Conservation (phyloP, 2,888 invertebrate species). For the Liopterus haemorrhoidalis region DNA sequence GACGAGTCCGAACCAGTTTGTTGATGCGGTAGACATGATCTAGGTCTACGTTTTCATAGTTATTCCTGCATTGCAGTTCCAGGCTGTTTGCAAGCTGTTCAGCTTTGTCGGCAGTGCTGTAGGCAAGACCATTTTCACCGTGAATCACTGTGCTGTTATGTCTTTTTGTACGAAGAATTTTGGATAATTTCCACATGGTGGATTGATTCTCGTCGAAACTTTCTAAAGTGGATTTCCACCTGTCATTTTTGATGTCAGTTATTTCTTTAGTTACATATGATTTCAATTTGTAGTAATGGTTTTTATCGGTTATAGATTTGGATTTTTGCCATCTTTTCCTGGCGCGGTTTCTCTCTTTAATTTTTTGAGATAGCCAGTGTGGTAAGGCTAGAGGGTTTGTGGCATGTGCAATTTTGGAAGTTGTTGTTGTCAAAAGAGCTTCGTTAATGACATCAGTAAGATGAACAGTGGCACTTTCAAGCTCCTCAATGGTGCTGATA, state of each 20-base stretch:
- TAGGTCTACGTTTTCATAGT: constrained; percentile 3
- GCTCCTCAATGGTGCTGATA: background rate
- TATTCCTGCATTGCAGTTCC: constrained; percentile 4
- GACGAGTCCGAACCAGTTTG: background rate
- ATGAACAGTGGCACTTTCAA: background rate
- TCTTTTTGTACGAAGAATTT: background rate
- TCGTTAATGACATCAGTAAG: background rate
- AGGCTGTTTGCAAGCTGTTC: constrained; percentile 2
- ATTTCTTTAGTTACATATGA: too few species aligned
- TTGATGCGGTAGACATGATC: constrained; percentile 3
- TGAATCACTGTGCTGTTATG: background rate
- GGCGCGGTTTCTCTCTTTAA: too few species aligned
- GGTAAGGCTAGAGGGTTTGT: too few species aligned
- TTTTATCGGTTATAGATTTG: too few species aligned
- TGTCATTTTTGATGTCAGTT: background rate
- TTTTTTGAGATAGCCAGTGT: too few species aligned
- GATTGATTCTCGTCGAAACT: background rate
- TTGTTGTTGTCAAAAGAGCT: background rate
- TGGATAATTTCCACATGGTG: background rate
- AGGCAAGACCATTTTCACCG: background rate
- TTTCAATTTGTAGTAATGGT: too few species aligned
- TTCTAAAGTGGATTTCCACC: background rate
- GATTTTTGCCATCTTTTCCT: background rate
- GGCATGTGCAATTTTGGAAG: too few species aligned
- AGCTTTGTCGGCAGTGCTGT: background rate